Percentiles rank a stretch among this genome's conserved stretches.
Evolutionary conservation across 2,113 vertebrate species (phyloP).

Genomic region (Dromiciops gliroides): DNA sequence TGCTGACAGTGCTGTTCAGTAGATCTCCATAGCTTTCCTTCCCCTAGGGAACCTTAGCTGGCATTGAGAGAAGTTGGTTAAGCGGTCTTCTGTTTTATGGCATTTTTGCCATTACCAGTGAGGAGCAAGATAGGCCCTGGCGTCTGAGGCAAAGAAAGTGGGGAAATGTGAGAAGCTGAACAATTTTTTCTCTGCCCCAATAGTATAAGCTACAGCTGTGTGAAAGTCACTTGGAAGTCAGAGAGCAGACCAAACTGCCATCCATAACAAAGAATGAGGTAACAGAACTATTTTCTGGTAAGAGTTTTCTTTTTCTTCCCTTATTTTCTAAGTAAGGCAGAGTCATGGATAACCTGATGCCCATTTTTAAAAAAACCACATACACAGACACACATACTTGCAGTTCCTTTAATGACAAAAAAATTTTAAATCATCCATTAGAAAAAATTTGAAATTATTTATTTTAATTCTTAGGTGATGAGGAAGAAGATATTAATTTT

Average conservation of each 20-base stretch:
- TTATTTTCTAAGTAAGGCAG: neutral
- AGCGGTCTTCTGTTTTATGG: neutral
- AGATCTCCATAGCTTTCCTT: neutral
- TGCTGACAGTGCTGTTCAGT: neutral
- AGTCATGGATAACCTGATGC: neutral
- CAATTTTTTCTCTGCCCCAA: neutral
- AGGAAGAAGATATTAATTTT: neutral
- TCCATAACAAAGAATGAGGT: neutral
- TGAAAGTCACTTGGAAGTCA: neutral
- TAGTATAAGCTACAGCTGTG: neutral
- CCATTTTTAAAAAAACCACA: neutral
- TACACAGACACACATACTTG: neutral
- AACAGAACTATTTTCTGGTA: neutral
- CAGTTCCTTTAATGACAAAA: neutral
- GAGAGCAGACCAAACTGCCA: neutral
- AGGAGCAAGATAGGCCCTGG: neutral
- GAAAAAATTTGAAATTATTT: neutral
- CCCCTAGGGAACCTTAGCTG: neutral
- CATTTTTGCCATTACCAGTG: neutral
- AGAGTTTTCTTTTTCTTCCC: neutral
- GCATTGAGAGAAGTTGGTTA: neutral
- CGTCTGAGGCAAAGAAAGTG: neutral
- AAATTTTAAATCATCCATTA: neutral
- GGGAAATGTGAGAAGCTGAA: conserved; percentile 11
- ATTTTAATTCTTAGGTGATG: neutral